Evolutionary conservation across 2,888 invertebrate genomes (phyloP).

Genomic region (Cetonia aurata): DNA sequence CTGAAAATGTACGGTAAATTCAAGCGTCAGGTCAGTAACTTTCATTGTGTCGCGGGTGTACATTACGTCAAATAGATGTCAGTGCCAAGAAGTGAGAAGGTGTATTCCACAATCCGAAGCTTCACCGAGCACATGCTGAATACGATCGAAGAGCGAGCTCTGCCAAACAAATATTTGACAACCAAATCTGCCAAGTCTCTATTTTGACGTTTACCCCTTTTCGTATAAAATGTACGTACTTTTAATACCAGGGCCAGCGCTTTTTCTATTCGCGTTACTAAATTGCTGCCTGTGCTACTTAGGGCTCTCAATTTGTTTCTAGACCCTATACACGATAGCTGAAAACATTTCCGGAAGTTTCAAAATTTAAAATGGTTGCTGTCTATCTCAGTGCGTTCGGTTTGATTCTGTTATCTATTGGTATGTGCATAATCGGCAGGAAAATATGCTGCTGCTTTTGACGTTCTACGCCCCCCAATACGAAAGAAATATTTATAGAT

Average conservation of each 20-base stretch:
- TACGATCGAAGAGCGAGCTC: slow-evolving; percentile 14
- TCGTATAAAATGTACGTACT: slow-evolving; percentile 31
- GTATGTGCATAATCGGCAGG: slow-evolving; percentile 37
- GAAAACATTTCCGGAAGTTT: neutral
- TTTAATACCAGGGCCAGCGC: slow-evolving; percentile 21
- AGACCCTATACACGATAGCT: neutral
- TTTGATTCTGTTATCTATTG: slow-evolving; percentile 24
- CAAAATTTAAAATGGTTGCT: slow-evolving; percentile 35
- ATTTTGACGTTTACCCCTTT: slow-evolving; percentile 2
- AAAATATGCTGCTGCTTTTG: slow-evolving; percentile 42
- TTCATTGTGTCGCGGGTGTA: no score
- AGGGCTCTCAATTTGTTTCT: slow-evolving; percentile 20
- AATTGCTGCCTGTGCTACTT: slow-evolving; percentile 24
- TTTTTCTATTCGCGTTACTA: slow-evolving; percentile 15
- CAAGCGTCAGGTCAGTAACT: no score
- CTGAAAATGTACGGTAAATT: no score
- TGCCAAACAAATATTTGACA: slow-evolving; percentile 35
- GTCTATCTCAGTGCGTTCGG: slow-evolving; percentile 34
- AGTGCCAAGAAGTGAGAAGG: no score
- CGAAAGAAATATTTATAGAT: neutral
- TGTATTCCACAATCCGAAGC: no score
- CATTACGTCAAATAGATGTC: no score
- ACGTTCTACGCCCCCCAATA: neutral
- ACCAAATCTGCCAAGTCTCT: slow-evolving; percentile 14
- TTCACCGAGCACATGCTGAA: no score